Evolutionary conservation across 2,113 vertebrate species (phyloP).

Genomic region (Mustelus asterias): DNA sequence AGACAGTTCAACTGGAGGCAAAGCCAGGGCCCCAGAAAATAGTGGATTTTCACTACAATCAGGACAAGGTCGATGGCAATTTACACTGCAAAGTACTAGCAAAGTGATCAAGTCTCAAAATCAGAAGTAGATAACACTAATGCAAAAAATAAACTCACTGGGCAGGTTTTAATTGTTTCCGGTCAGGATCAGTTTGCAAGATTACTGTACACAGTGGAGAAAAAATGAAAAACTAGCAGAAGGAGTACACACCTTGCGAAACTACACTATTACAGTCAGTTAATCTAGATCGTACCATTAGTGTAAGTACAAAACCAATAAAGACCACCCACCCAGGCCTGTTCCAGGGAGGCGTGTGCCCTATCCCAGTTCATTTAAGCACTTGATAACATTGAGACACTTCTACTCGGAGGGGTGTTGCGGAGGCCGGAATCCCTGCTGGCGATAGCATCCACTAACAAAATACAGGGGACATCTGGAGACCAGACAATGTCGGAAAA

Average conservation of each 20-base stretch:
- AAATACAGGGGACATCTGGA: neutral
- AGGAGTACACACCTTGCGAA: neutral
- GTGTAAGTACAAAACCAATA: neutral
- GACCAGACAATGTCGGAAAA: neutral
- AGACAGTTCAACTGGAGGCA: neutral
- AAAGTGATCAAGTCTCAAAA: neutral
- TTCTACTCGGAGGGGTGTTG: neutral
- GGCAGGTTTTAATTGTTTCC: neutral
- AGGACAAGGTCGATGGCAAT: neutral
- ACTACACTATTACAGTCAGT: neutral
- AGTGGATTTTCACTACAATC: neutral
- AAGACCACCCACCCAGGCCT: neutral
- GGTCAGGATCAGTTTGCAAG: neutral
- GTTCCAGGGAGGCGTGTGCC: neutral
- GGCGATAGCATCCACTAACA: neutral
- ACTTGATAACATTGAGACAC: neutral
- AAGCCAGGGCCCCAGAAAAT: neutral
- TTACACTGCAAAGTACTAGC: neutral
- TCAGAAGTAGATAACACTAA: neutral
- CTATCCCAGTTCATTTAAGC: neutral
- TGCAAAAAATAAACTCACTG: neutral
- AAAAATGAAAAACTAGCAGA: neutral
- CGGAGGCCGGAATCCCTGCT: neutral
- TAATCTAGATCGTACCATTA: neutral
- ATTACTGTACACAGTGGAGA: neutral